A percentile compares a stretch with the other conserved stretches of the same genome.
phyloP scores from a whole-genome alignment of 1,140 invertebrate species.

The Ylistrum balloti region DNA sequence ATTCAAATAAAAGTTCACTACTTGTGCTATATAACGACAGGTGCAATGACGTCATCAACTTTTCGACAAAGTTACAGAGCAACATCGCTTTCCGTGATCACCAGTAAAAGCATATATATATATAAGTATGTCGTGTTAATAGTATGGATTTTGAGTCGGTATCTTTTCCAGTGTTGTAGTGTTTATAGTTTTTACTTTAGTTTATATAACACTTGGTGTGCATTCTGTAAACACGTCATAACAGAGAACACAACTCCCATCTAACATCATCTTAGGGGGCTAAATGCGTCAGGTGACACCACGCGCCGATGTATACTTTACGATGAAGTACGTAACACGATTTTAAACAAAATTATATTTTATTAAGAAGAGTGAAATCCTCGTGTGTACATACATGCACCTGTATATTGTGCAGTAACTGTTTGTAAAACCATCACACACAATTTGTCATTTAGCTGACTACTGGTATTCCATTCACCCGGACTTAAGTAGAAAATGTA shows the following conservation, averaged over 20 bases:
- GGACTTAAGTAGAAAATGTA: not conserved
- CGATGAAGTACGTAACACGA: conserved; percentile 19
- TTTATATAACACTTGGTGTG: not conserved
- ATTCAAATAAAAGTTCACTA: too few relatives aligned
- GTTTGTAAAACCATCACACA: not conserved
- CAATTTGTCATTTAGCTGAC: not conserved
- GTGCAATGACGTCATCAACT: not conserved
- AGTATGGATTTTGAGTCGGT: not conserved
- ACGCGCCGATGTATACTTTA: not conserved
- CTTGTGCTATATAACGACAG: too few relatives aligned
- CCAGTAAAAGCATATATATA: too few relatives aligned
- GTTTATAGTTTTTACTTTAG: not conserved
- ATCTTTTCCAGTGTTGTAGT: not conserved
- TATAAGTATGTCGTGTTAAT: not conserved
- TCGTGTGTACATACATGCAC: not conserved
- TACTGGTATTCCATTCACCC: not conserved
- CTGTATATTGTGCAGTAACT: not conserved
- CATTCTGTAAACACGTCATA: not conserved
- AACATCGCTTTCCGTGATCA: too few relatives aligned
- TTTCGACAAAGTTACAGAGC: not conserved
- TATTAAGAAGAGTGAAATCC: not conserved
- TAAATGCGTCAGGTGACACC: not conserved
- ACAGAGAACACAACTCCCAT: not conserved
- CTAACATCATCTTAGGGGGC: not conserved
- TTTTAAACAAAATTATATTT: not conserved